A percentile compares a stretch with the other conserved stretches of the same genome.
These are phyloP conservation scores for Corythucha ciliata DNA, from an alignment of 2,888 invertebrate genomes.

Conservation along the genomic window DNA sequence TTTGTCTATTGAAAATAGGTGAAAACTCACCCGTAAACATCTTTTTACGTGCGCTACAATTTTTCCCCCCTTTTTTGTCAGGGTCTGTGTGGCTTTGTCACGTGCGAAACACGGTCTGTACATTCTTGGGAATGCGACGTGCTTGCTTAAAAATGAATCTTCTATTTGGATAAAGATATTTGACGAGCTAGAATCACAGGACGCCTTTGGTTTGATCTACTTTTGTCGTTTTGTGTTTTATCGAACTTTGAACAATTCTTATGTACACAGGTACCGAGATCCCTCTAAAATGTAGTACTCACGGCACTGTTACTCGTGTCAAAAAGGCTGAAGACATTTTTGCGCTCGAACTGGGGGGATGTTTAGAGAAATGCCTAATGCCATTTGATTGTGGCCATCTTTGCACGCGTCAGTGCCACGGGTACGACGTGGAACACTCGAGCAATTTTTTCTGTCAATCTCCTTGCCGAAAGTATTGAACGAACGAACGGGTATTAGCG, in stretches of 20 bases:
- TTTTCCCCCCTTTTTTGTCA: constrained; percentile 34
- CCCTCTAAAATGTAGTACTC: constrained; percentile 46
- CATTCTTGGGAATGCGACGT: constrained; percentile 61
- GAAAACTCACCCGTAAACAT: too few species aligned
- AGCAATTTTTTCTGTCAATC: too few species aligned
- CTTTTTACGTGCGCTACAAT: too few species aligned
- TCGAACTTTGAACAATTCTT: too few species aligned
- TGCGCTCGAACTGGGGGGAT: constrained; percentile 52
- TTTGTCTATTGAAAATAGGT: constrained; percentile 51
- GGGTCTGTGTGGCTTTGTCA: constrained; percentile 69
- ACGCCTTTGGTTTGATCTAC: constrained; percentile 46
- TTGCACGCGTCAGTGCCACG: constrained; percentile 55
- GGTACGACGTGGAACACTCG: constrained; percentile 47
- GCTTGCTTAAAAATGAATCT: constrained; percentile 46
- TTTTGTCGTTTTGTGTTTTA: too few species aligned
- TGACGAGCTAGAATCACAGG: constrained; percentile 43
- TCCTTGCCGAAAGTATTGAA: constrained; percentile 46
- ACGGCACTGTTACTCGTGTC: constrained; percentile 43
- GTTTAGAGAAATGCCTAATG: constrained; percentile 46
- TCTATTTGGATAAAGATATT: constrained; percentile 50
- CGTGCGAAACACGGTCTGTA: constrained; percentile 61
- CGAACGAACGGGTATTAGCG: constrained; percentile 34
- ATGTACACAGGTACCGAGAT: constrained; percentile 28
- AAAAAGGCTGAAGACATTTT: constrained; percentile 26
- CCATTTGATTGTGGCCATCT: constrained; percentile 52